These are phyloP conservation scores for Galerucella pusilla DNA, from an alignment of 2,888 invertebrate genomes.

Conservation along the genomic window DNA sequence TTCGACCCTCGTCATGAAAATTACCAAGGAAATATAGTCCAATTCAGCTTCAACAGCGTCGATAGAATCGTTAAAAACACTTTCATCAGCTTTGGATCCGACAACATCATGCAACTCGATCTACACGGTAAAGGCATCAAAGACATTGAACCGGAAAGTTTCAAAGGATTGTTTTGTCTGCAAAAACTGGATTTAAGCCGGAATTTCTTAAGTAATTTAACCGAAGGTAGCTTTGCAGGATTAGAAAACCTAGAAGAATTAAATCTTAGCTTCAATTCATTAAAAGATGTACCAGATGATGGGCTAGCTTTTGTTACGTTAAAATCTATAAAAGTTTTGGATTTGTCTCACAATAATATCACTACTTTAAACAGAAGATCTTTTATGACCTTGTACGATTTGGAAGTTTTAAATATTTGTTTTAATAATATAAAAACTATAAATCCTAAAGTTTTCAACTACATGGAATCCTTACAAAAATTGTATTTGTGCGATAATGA, in stretches of 20 bases:
- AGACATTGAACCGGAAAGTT: constrained; percentile 53
- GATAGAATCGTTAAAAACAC: constrained; percentile 50
- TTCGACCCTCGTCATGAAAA: constrained; percentile 47
- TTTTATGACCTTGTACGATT: constrained; percentile 48
- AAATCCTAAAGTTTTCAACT: constrained; percentile 50
- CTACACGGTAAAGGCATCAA: constrained; percentile 51
- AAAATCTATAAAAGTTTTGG: constrained; percentile 46
- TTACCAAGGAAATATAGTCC: constrained; percentile 53
- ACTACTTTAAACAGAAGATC: constrained; percentile 38
- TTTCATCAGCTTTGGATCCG: constrained; percentile 53
- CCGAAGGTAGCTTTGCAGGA: constrained; percentile 44
- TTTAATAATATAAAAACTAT: constrained; percentile 53
- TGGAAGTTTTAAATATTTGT: constrained; percentile 54
- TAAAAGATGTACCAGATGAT: constrained; percentile 44
- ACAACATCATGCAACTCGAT: constrained; percentile 50
- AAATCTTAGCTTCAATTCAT: constrained; percentile 50
- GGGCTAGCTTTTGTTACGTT: constrained; percentile 41
- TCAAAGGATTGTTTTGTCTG: constrained; percentile 54
- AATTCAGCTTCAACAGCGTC: constrained; percentile 44
- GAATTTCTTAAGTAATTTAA: constrained; percentile 52
- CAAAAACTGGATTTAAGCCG: constrained; percentile 50
- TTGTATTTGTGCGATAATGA: constrained; percentile 51
- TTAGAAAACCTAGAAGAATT: constrained; percentile 48
- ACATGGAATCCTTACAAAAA: constrained; percentile 46
- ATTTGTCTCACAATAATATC: constrained; percentile 56